These are phyloP conservation scores for Dinoponera quadriceps DNA, from an alignment of 1,140 invertebrate species.

Conservation along the genomic window DNA sequence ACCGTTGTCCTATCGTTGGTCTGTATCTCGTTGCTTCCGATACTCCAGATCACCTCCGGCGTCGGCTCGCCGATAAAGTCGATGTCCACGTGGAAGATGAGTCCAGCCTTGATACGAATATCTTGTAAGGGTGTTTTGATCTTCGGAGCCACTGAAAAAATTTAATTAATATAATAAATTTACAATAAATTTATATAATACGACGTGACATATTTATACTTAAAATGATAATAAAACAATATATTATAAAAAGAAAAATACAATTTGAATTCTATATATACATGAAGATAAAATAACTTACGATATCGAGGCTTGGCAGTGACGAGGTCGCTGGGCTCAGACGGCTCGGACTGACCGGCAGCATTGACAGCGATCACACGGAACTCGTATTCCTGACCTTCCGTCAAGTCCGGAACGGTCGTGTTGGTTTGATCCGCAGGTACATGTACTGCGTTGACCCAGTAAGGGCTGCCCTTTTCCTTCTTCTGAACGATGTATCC, in stretches of 20 bases:
- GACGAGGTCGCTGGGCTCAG: conserved; percentile 95
- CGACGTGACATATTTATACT: no score
- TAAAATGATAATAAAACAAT: no score
- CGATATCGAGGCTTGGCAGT: conserved; percentile 94
- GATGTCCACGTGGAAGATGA: conserved; percentile 96
- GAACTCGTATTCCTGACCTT: conserved; percentile 99
- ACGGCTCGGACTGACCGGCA: conserved; percentile 97
- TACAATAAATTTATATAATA: neutral
- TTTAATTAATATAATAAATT: conserved; percentile 2
- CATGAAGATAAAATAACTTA: conserved; percentile 82
- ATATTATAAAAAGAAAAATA: no score
- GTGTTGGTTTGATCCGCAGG: conserved; percentile 91
- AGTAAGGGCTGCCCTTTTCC: conserved; percentile 95
- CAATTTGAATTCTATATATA: no score
- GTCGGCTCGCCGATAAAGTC: conserved; percentile 96
- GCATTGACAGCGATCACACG: conserved; percentile 97
- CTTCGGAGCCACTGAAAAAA: conserved; percentile 92
- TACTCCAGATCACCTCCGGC: conserved; percentile 94
- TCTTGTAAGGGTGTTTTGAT: conserved; percentile 96
- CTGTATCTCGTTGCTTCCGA: conserved; percentile 90
- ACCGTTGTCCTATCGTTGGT: conserved; percentile 94
- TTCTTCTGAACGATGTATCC: conserved; percentile 98
- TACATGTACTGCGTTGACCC: conserved; percentile 95
- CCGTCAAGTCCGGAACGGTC: conserved; percentile 94
- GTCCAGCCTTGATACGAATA: conserved; percentile 95